Percentiles rank a stretch among this genome's conserved stretches.
Evolutionary conservation across 2,888 invertebrate genomes (phyloP).

Genomic region (Eutolmus rufibarbis): DNA sequence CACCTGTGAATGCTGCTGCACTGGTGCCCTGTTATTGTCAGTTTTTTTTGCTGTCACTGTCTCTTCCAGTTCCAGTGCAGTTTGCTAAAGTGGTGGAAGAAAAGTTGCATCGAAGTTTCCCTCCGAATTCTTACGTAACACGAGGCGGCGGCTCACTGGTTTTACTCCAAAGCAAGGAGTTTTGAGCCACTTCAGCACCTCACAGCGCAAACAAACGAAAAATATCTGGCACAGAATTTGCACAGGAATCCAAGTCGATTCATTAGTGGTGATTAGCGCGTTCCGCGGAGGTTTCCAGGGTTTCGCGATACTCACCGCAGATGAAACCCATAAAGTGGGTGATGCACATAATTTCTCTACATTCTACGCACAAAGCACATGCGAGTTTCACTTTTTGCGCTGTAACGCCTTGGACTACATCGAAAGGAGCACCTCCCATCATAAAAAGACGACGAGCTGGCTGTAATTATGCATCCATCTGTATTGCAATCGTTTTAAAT

Average conservation of each 20-base stretch:
- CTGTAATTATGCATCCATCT: neutral
- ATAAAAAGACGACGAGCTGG: neutral
- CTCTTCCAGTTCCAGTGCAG: neutral
- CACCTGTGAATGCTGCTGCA: neutral
- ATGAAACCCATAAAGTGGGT: neutral
- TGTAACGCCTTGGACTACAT: neutral
- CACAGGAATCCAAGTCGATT: neutral
- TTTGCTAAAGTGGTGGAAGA: neutral
- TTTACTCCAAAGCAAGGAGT: neutral
- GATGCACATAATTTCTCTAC: neutral
- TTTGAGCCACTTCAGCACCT: neutral
- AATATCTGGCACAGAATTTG: neutral
- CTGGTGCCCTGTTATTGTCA: conserved; percentile 3
- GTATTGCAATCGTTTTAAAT: neutral
- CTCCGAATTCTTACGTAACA: neutral
- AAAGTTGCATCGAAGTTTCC: neutral
- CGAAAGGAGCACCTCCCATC: neutral
- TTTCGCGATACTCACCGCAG: neutral
- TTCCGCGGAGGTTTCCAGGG: neutral
- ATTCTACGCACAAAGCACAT: neutral
- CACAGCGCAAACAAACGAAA: neutral
- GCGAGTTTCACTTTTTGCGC: neutral
- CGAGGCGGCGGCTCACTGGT: neutral
- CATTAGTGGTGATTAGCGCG: neutral
- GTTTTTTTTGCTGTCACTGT: neutral